Base-by-base conservation (phyloP, 2,888 invertebrate genomes). In the Meteorus colon region DNA sequence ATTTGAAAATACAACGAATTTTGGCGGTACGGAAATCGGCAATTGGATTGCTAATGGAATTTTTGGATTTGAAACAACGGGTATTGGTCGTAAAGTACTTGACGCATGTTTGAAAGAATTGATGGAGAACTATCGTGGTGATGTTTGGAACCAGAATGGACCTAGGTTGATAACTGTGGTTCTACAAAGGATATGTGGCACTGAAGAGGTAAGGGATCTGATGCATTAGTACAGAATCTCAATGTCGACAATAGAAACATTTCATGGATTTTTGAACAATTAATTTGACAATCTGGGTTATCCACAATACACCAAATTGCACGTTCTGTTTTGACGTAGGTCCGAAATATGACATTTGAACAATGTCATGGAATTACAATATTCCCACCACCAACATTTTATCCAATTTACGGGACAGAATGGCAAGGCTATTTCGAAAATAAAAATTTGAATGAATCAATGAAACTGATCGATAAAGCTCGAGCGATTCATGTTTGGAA, bases 311-410 rank as follows among this genome's bases (percentile, higher is more conserved):
- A 31, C 14, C 24, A 16, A 31, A 37, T 37, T 6, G 2, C n/a
- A 19, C 6, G n/a, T 31, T 63, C 14, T 29, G 4, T 2, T 19
- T 78, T 77, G 12, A 8, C n/a, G 4, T 81, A 90, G 84, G 90
- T 92, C 1, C 85, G 87, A 45, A 84, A 91, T 12, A 92, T 94
- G 92, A 89, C 91, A 5, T 84, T 86, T 0, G 88, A 90, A 16
- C 90, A 91, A 29, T 94, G 94, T 80, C 84, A 88, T 27, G 93
- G 94, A 5, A 94, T 95, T 82, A 91, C 90, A 75, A 93, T 95
- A 0, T 93, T 92, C 80, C 91, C 93, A 0, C 91, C 92, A 0
- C 90, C 92, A n/a, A 90, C 91, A 14, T 95, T 95, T 85, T 95
- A 95, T 86, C 93, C 94, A 0, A 90, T 95, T 31, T 90, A 90